Base-by-base conservation (phyloP, 2,888 invertebrate species). In the Hecatera dysodea region DNA sequence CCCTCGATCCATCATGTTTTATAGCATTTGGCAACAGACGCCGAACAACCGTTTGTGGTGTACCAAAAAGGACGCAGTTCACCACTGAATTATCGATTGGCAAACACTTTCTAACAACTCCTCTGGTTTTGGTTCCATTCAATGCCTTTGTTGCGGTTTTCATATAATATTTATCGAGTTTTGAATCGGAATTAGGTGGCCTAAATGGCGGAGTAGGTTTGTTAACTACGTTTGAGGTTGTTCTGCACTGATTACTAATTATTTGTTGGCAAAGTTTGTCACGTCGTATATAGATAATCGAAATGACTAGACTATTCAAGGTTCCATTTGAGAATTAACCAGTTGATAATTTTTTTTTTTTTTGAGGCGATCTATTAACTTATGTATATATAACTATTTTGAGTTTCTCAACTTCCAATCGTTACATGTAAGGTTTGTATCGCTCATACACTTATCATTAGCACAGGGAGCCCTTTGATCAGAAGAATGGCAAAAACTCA, bases 51-150 rank as follows among this genome's bases (percentile, higher is more conserved):
- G 56, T 65, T 78, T 76, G 77, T 69, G 81, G 82, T 64, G 57
- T 46, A 76, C 71, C 66, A 36, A 63, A 80, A 69, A 68, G 62
- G 65, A 56, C 48, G 12, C 22, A 56, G n/a, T 29, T 69, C 39
- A 55, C 52, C 53, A 57, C 67, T 50, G 69, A 72, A 68, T 69
- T 65, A 80, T 75, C 67, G 83, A 81, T 75, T 72, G 29, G 39
- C 67, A 76, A 78, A 78, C 78, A 81, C 81, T 78, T 68, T 76
- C 81, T 76, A 68, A 78, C 78, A 81, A 78, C 69, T 50, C 69
- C 63, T 65, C 81, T 44, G 78, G 78, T 69, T 78, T 76, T 53
- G 77, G 65, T 76, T 62, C 64, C 57, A 65, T 69, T 78, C 19
- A 64, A 55, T 60, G 63, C 60, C 63, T 81, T 81, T 81, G 77